Conservation (phyloP, 2,888 invertebrate species). For the Epiperipatus broadwayi region DNA sequence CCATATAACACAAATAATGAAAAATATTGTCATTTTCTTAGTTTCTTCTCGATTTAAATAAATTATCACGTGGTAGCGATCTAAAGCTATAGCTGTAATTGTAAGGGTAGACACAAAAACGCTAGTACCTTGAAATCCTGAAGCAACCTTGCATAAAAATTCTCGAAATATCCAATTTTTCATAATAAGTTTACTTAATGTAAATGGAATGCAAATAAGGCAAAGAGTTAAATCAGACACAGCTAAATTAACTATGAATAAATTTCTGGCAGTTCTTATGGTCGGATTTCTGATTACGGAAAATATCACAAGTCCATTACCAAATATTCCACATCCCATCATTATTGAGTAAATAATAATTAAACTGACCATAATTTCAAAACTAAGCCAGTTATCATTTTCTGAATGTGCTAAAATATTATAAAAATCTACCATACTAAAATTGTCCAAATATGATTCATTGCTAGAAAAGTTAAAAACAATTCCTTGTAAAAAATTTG, state of each 20-base stretch:
- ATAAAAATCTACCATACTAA: too few species aligned
- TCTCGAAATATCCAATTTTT: constrained; percentile 71
- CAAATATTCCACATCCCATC: constrained; percentile 57
- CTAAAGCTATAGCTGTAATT: constrained; percentile 72
- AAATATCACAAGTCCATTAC: constrained; percentile 62
- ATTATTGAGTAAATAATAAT: too few species aligned
- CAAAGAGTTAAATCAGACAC: constrained; percentile 71
- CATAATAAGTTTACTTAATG: constrained; percentile 61
- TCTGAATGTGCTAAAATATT: too few species aligned
- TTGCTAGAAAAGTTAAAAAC: too few species aligned
- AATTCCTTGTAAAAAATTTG: too few species aligned
- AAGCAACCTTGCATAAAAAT: constrained; percentile 67
- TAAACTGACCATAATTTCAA: too few species aligned
- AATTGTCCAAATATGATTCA: too few species aligned
- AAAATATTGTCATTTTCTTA: too few species aligned
- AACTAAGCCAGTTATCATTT: too few species aligned
- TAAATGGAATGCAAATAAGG: constrained; percentile 71
- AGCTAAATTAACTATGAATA: constrained; percentile 77
- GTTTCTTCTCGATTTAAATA: constrained; percentile 54
- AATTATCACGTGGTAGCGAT: constrained; percentile 66
- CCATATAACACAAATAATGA: too few species aligned
- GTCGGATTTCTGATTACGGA: too few species aligned
- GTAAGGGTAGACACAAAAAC: constrained; percentile 83
- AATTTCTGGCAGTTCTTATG: too few species aligned
- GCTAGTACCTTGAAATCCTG: constrained; percentile 66